phyloP scores from a whole-genome alignment of 1,140 invertebrate species.

The Zophobas morio region DNA sequence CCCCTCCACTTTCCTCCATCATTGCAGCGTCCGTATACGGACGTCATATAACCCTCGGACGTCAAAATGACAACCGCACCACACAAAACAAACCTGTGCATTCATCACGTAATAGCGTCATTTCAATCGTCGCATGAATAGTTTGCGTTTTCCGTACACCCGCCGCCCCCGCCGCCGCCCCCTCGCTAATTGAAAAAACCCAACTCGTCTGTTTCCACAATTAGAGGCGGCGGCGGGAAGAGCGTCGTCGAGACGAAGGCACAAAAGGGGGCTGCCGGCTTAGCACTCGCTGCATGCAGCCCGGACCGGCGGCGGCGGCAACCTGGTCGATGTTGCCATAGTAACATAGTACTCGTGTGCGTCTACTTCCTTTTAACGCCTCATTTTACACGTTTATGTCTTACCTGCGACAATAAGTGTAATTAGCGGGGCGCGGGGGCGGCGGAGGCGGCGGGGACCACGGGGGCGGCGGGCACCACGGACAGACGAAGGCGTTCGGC shows the following conservation, averaged over 20 bases:
- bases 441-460: background rate
- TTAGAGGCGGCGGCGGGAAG: background rate
- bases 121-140: too few relatives aligned
- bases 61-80: too few relatives aligned
- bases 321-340: slow-evolving; percentile 41
- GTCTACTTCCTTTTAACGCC: slow-evolving; percentile 43
- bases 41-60: too few relatives aligned
- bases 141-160: background rate
- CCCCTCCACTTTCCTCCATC: too few relatives aligned
- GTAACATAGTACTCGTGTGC: slow-evolving; percentile 45
- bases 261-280: slow-evolving; percentile 16
- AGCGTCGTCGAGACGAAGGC: background rate
- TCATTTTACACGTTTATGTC: slow-evolving; percentile 45
- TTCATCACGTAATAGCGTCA: too few relatives aligned
- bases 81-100: too few relatives aligned
- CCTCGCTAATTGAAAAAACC: background rate
- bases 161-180: background rate
- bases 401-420: slow-evolving; percentile 36
- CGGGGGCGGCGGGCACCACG: too few relatives aligned
- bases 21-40: too few relatives aligned
- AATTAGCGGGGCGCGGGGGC: slow-evolving; percentile 3
- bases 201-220: background rate
- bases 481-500: background rate
- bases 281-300: slow-evolving; percentile 10
- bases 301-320: slow-evolving; percentile 14